phyloP scores from a whole-genome alignment of 2,113 vertebrate species.

The Apaloderma vittatum region DNA sequence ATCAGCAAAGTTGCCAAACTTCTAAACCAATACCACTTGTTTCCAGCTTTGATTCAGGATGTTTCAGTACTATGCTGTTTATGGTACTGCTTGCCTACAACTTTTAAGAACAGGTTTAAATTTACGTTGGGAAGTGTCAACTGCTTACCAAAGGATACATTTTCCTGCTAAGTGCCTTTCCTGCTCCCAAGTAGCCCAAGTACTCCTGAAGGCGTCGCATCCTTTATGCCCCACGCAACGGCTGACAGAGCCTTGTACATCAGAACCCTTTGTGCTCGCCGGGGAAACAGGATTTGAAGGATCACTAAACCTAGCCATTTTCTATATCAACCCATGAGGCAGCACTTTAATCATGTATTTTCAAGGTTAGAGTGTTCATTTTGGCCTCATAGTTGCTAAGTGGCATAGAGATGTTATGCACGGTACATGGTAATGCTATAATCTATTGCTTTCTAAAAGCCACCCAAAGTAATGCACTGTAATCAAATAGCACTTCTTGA shows the following conservation, averaged over 20 bases:
- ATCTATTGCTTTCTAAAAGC: constrained; percentile 62
- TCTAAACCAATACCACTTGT: neutral
- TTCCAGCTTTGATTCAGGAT: neutral
- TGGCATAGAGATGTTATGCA: constrained; percentile 4
- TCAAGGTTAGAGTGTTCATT: constrained; percentile 64
- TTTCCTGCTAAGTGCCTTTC: constrained; percentile 7
- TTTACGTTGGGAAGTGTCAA: neutral
- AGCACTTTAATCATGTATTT: constrained; percentile 39
- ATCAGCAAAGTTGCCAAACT: neutral
- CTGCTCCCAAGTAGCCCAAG: neutral
- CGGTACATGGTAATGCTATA: neutral
- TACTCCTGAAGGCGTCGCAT: neutral
- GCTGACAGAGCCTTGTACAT: neutral
- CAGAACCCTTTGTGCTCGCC: neutral
- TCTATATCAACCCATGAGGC: neutral
- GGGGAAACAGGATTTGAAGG: neutral
- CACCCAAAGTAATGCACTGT: constrained; percentile 13
- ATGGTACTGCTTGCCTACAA: neutral
- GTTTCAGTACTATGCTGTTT: neutral
- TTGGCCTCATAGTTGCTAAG: constrained; percentile 50
- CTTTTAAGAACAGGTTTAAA: neutral
- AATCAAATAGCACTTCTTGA: constrained; percentile 52
- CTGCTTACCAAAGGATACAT: neutral
- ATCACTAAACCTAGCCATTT: constrained; percentile 43
- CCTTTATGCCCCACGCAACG: neutral